These are phyloP conservation scores for Propithecus coquereli DNA, from an alignment of 2,113 vertebrate species.

Conservation along the genomic window DNA sequence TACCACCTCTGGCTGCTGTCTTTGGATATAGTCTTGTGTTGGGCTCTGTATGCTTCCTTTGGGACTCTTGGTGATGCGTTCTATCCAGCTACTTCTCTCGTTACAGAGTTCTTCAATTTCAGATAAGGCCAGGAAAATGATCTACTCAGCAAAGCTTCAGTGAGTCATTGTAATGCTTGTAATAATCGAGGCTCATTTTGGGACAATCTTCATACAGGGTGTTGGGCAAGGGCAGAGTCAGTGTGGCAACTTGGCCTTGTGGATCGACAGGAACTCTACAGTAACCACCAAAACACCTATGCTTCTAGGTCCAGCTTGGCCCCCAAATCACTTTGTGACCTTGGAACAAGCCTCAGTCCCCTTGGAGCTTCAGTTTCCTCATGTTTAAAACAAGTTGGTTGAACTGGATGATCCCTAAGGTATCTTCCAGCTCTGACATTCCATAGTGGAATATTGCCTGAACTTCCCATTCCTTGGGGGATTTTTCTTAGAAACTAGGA, in stretches of 20 bases:
- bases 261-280: not conserved
- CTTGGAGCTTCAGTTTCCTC: not conserved
- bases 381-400: conserved; percentile 30
- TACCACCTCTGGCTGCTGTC: not conserved
- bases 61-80: not conserved
- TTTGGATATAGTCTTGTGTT: not conserved
- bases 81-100: not conserved
- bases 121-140: not conserved
- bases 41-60: not conserved
- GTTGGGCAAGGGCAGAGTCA: not conserved
- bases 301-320: not conserved
- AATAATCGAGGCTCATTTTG: not conserved
- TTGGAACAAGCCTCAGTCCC: not conserved
- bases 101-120: not conserved
- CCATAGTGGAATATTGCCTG: conserved; percentile 27
- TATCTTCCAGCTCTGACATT: conserved; percentile 37
- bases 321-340: not conserved
- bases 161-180: not conserved
- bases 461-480: conserved; percentile 37
- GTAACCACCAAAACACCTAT: not conserved
- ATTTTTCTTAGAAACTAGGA: conserved; percentile 26
- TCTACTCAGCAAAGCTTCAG: not conserved
- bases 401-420: not conserved
- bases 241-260: not conserved
- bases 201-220: not conserved